Percentiles rank a stretch among this genome's conserved stretches.
Evolutionary conservation across 2,113 vertebrate species (phyloP).

Genomic region (Rallus limicola): DNA sequence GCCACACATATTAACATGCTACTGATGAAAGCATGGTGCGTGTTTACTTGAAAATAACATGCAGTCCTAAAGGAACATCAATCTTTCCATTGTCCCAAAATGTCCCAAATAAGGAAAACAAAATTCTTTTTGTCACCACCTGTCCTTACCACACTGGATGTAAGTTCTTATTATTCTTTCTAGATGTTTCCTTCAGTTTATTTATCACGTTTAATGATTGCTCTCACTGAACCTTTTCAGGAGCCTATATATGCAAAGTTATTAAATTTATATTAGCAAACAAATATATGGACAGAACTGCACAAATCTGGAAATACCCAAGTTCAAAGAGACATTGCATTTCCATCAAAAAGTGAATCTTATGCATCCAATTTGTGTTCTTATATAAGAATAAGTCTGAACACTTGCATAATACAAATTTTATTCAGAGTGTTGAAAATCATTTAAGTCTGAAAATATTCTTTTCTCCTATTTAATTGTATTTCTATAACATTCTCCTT

Average conservation of each 20-base stretch:
- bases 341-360: neutral
- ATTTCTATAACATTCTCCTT: neutral
- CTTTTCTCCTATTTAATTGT: neutral
- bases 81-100: neutral
- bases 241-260: neutral
- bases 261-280: neutral
- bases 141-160: neutral
- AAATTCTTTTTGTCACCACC: neutral
- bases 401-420: neutral
- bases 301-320: neutral
- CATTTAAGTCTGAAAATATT: neutral
- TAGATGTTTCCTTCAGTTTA: neutral
- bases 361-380: neutral
- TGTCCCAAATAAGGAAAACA: neutral
- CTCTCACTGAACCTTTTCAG: neutral
- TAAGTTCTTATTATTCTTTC: neutral
- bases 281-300: neutral
- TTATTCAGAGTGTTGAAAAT: neutral
- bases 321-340: neutral
- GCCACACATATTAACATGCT: neutral
- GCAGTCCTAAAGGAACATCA: neutral
- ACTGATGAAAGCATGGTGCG: neutral
- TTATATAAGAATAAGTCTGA: neutral
- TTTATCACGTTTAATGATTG: neutral
- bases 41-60: neutral